Evolutionary conservation across 1,140 invertebrate genomes (phyloP).

Genomic region (Drosophila kanapiae): DNA sequence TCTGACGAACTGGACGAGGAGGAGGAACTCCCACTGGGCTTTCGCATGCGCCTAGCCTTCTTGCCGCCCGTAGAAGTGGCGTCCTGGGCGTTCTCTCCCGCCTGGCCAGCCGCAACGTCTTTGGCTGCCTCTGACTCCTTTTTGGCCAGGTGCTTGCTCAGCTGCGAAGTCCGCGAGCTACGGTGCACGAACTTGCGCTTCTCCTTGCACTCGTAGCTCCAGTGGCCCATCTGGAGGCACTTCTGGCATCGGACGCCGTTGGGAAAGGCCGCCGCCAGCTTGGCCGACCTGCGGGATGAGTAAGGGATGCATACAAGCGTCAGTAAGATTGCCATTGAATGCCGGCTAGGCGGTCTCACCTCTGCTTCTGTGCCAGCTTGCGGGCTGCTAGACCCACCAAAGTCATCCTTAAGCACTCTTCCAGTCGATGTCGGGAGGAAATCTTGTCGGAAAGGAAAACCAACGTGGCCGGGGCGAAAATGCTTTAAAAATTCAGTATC

Average conservation of each 20-base stretch:
- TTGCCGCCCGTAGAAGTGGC: slow-evolving; percentile 15
- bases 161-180: slow-evolving; percentile 91
- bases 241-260: slow-evolving; percentile 94
- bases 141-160: slow-evolving; percentile 91
- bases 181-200: slow-evolving; percentile 95
- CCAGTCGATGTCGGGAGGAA: slow-evolving; percentile 62
- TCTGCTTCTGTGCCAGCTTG: slow-evolving; percentile 78
- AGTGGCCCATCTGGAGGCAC: slow-evolving; percentile 95
- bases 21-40: slow-evolving; percentile 48
- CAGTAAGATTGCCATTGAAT: not conserved
- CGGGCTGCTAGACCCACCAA: slow-evolving; percentile 77
- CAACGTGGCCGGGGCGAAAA: slow-evolving; percentile 19
- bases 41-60: slow-evolving; percentile 55
- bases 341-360: slow-evolving; percentile 53
- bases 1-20: slow-evolving; percentile 67
- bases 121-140: slow-evolving; percentile 56
- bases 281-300: slow-evolving; percentile 85
- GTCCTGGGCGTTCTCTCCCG: slow-evolving; percentile 27
- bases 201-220: slow-evolving; percentile 96
- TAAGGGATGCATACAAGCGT: not conserved
- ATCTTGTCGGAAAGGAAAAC: slow-evolving; percentile 58
- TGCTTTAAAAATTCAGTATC: slow-evolving; percentile 41
- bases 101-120: slow-evolving; percentile 30
- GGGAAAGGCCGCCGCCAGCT: slow-evolving; percentile 87
- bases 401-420: slow-evolving; percentile 77